Percentiles rank a stretch among this genome's conserved stretches.
These are phyloP conservation scores for Zosterops pallidus DNA, from an alignment of 2,113 vertebrate species.

Conservation along the genomic window DNA sequence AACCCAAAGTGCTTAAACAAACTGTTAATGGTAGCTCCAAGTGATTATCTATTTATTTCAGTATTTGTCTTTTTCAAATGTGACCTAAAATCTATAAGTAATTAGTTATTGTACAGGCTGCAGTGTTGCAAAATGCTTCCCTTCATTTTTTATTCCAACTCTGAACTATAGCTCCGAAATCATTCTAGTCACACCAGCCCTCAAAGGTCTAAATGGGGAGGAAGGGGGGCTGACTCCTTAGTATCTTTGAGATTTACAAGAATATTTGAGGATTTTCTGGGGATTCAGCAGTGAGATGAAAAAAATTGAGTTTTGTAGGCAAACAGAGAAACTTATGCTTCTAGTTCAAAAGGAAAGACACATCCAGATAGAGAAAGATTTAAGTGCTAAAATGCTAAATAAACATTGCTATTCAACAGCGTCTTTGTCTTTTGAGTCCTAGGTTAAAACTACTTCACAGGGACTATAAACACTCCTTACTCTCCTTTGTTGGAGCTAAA, in stretches of 20 bases:
- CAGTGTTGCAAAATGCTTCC: conserved; percentile 49
- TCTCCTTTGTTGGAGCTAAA: conserved; percentile 38
- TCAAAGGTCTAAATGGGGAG: conserved; percentile 77
- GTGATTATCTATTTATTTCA: conserved; percentile 72
- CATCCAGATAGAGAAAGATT: conserved; percentile 61
- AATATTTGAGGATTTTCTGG: conserved; percentile 78
- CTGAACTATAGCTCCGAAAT: conserved; percentile 66
- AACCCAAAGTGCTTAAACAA: conserved; percentile 43
- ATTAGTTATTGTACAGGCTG: conserved; percentile 75
- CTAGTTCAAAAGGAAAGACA: conserved; percentile 70
- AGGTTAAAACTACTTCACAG: conserved; percentile 59
- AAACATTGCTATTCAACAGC: conserved; percentile 48
- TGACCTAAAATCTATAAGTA: conserved; percentile 83
- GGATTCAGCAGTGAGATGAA: conserved; percentile 64
- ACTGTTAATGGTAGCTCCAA: conserved; percentile 57
- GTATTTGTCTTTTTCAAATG: conserved; percentile 79
- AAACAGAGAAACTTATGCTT: conserved; percentile 57
- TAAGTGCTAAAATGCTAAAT: conserved; percentile 59
- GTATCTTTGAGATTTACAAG: conserved; percentile 77
- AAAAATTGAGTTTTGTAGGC: conserved; percentile 62
- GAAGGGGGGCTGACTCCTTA: conserved; percentile 71
- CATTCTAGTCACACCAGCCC: conserved; percentile 77
- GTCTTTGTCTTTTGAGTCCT: conserved; percentile 43
- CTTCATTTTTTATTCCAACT: conserved; percentile 77
- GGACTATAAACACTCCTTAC: background rate